phyloP scores from a whole-genome alignment of 2,797 vertebrate species.

The Siniperca scherzeri region DNA sequence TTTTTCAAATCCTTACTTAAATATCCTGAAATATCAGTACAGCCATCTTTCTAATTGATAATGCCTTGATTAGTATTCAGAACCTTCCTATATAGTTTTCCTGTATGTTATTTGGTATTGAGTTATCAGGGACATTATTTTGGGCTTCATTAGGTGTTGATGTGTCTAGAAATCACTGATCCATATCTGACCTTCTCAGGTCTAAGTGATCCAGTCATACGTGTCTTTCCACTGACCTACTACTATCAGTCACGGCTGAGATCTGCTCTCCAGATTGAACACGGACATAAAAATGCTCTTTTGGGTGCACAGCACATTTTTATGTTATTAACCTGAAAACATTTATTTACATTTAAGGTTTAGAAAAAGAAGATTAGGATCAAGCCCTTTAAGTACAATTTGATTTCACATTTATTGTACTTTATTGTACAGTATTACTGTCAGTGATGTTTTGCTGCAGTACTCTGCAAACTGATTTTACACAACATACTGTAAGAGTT shows the following conservation, averaged over 20 bases:
- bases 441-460: not conserved
- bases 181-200: conserved; percentile 16
- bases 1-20: not conserved
- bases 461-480: not conserved
- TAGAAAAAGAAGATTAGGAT: not conserved
- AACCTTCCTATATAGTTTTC: not conserved
- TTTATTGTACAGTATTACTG: not conserved
- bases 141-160: not conserved
- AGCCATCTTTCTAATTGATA: not conserved
- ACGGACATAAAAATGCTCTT: conserved; percentile 3
- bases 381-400: not conserved
- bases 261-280: conserved; percentile 30
- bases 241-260: conserved; percentile 53
- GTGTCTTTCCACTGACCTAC: conserved; percentile 66
- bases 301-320: not conserved
- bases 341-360: not conserved
- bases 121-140: conserved; percentile 12
- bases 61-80: not conserved
- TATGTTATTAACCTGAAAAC: not conserved
- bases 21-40: not conserved
- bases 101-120: not conserved
- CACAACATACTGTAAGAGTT: not conserved
- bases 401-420: not conserved
- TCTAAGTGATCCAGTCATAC: conserved; percentile 58
- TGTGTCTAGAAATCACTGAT: conserved; percentile 43